These are phyloP conservation scores for Scomberomorus guttatus DNA, from an alignment of 2,797 vertebrate genomes.

Conservation along the genomic window DNA sequence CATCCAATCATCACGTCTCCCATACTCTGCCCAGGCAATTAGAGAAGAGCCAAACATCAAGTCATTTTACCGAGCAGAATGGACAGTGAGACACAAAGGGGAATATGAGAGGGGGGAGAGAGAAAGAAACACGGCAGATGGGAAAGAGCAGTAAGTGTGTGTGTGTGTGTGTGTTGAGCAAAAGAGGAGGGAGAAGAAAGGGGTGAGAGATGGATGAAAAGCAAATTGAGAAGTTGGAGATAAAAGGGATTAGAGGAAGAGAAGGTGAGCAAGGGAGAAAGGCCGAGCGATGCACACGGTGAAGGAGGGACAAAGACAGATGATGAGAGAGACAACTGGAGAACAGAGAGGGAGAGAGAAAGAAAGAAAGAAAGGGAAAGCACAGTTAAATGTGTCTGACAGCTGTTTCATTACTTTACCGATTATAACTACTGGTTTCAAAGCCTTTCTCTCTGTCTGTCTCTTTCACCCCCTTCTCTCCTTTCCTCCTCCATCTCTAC, in stretches of 20 bases:
- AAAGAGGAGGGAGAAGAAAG: constrained; percentile 7
- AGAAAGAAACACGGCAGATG: constrained; percentile 17
- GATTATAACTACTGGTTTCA: constrained; percentile 66
- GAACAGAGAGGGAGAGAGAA: constrained; percentile 44
- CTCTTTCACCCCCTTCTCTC: constrained; percentile 55
- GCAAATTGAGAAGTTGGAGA: constrained; percentile 30
- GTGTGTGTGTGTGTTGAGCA: not conserved
- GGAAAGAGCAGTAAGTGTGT: not conserved
- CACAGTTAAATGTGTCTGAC: constrained; percentile 83
- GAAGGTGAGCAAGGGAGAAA: constrained; percentile 26
- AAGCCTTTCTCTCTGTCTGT: constrained; percentile 50
- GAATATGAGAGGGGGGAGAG: not conserved
- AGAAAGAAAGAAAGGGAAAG: constrained; percentile 42
- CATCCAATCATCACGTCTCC: constrained; percentile 56
- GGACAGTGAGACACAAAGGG: constrained; percentile 32
- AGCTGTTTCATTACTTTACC: constrained; percentile 80
- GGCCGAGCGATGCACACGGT: constrained; percentile 23
- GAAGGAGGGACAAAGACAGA: constrained; percentile 44
- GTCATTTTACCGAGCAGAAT: constrained; percentile 38
- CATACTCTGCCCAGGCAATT: constrained; percentile 54
- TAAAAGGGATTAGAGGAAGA: constrained; percentile 8
- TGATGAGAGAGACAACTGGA: constrained; percentile 50
- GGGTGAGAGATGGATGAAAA: constrained; percentile 35
- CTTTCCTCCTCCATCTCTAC: constrained; percentile 53
- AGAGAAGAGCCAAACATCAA: constrained; percentile 54